phyloP scores from a whole-genome alignment of 2,888 invertebrate species.

The Harmothoe impar region DNA sequence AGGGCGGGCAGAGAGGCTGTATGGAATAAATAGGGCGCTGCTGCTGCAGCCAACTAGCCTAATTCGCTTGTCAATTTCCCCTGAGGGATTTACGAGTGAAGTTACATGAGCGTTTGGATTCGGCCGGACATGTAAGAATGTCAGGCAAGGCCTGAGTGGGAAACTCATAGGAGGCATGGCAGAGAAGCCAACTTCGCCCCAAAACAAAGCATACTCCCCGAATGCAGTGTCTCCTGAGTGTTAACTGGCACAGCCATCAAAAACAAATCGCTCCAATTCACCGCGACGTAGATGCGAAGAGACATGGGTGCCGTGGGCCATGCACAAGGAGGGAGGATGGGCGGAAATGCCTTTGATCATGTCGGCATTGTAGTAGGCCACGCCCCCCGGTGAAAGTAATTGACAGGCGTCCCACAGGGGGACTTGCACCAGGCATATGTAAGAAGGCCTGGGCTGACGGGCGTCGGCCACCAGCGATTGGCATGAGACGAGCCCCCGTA shows the following conservation, averaged over 20 bases:
- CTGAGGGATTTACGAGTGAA: conserved; percentile 17
- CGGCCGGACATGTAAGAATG: not conserved
- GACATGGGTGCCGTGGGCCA: conserved; percentile 37
- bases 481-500: conserved; percentile 33
- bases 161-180: not conserved
- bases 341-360: conserved; percentile 10
- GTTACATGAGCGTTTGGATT: conserved; percentile 5
- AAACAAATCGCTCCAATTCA: conserved; percentile 38
- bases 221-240: not conserved
- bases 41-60: not conserved
- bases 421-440: conserved; percentile 21
- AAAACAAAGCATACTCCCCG: not conserved
- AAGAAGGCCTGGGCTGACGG: not conserved
- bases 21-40: not conserved
- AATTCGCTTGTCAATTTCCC: conserved; percentile 33
- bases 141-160: not conserved
- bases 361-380: conserved; percentile 21
- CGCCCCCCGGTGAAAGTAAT: not conserved
- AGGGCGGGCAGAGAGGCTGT: not conserved
- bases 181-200: not conserved
- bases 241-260: not conserved
- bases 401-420: conserved; percentile 48
- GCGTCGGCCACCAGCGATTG: not conserved
- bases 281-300: conserved; percentile 19
- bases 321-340: conserved; percentile 15